These are phyloP conservation scores for Nomia melanderi DNA, from an alignment of 1,140 invertebrate genomes.

Conservation along the genomic window DNA sequence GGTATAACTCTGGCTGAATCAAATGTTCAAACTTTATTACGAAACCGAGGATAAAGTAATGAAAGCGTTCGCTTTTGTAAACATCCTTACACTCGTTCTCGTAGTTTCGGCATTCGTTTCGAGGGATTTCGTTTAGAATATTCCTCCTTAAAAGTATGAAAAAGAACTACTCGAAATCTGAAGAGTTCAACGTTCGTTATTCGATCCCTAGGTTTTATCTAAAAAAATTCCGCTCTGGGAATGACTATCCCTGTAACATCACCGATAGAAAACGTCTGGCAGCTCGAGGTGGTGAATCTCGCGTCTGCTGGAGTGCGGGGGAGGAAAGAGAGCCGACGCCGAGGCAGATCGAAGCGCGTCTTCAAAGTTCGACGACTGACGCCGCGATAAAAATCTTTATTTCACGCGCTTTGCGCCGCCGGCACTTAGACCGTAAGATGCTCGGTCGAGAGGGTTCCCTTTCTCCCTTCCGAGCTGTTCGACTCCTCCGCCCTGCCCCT, in stretches of 20 bases:
- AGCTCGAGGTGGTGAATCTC: not conserved
- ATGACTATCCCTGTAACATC: too few relatives aligned
- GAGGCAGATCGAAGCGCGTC: conserved; percentile 15
- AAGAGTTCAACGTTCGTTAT: conserved; percentile 1
- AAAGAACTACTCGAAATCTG: not conserved
- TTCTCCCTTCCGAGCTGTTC: too few relatives aligned
- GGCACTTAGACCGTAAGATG: conserved; percentile 54
- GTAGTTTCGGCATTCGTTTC: too few relatives aligned
- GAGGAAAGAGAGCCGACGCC: not conserved
- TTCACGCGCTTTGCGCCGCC: conserved; percentile 41
- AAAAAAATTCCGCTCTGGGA: too few relatives aligned
- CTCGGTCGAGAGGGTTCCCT: conserved; percentile 53
- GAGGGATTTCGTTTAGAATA: too few relatives aligned
- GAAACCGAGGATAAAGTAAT: too few relatives aligned
- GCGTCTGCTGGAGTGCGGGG: not conserved
- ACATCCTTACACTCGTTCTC: too few relatives aligned
- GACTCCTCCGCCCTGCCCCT: not conserved
- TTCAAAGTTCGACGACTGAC: conserved; percentile 53
- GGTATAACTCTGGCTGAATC: too few relatives aligned
- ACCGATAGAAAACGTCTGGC: not conserved
- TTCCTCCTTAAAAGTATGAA: too few relatives aligned
- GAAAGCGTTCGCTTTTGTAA: too few relatives aligned
- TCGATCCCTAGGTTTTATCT: too few relatives aligned
- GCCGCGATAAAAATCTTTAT: conserved; percentile 62
- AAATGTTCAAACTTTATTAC: too few relatives aligned